These are phyloP conservation scores for Mystacides longicornis DNA, from an alignment of 2,888 invertebrate genomes.

Conservation along the genomic window DNA sequence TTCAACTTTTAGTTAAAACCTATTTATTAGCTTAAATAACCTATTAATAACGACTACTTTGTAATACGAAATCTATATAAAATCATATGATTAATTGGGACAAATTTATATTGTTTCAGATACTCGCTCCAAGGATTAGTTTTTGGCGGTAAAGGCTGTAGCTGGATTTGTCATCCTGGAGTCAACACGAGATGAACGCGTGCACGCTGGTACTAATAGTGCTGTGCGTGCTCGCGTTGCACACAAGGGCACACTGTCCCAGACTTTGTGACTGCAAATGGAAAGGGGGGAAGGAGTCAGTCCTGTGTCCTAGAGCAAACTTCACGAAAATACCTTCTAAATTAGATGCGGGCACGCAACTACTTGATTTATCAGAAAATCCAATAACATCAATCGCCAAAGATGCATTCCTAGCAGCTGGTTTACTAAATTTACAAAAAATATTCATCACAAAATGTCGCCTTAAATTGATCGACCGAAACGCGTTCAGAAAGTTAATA, in stretches of 20 bases:
- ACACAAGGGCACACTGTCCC: slow-evolving; percentile 57
- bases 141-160: too few relatives aligned
- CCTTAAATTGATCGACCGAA: slow-evolving; percentile 59
- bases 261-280: slow-evolving; percentile 80
- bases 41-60: too few relatives aligned
- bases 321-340: slow-evolving; percentile 65
- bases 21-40: too few relatives aligned
- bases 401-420: slow-evolving; percentile 67
- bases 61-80: too few relatives aligned
- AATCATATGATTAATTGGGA: too few relatives aligned
- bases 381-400: slow-evolving; percentile 57
- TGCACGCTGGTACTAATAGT: slow-evolving; percentile 36
- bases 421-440: slow-evolving; percentile 73
- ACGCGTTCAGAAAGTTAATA: slow-evolving; percentile 68
- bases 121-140: too few relatives aligned
- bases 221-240: slow-evolving; percentile 37
- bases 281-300: slow-evolving; percentile 82
- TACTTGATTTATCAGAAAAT: slow-evolving; percentile 72
- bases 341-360: slow-evolving; percentile 71
- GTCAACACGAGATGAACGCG: slow-evolving; percentile 19
- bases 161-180: not conserved
- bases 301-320: slow-evolving; percentile 69
- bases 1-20: too few relatives aligned
- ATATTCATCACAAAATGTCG: slow-evolving; percentile 67
- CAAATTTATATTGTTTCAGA: too few relatives aligned